Evolutionary conservation across 2,888 invertebrate genomes (phyloP).

Genomic region (Peribatodes rhomboidaria): DNA sequence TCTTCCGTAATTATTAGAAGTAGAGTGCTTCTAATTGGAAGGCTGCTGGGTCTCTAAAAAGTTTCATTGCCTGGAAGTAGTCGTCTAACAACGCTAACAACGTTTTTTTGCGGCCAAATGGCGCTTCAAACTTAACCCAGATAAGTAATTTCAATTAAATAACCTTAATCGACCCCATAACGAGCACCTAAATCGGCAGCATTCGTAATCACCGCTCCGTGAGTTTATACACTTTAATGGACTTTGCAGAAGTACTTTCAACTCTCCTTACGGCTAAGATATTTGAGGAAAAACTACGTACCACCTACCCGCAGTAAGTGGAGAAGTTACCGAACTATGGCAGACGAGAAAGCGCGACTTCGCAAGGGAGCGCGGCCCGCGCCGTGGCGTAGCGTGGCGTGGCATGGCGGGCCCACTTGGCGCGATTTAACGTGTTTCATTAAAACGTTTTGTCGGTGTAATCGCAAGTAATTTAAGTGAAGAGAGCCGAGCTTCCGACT

Average conservation of each 20-base stretch:
- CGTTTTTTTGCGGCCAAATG: conserved; percentile 57
- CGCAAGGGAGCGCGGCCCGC: conserved; percentile 46
- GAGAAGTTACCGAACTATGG: conserved; percentile 80
- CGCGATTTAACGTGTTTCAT: conserved; percentile 86
- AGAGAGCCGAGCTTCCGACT: conserved; percentile 86
- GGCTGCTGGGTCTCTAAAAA: conserved; percentile 3
- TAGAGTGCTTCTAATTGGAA: not conserved
- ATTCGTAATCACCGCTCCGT: conserved; percentile 81
- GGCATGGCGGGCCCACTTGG: conserved; percentile 74
- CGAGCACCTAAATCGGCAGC: conserved; percentile 79
- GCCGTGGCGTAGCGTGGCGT: conserved; percentile 39
- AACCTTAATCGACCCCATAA: conserved; percentile 77
- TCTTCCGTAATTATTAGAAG: not conserved
- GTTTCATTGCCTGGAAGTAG: conserved; percentile 5
- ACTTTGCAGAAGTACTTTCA: conserved; percentile 83
- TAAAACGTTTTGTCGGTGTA: conserved; percentile 86
- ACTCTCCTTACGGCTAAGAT: conserved; percentile 85
- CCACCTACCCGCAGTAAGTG: conserved; percentile 79
- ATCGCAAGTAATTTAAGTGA: conserved; percentile 86
- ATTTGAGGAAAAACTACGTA: conserved; percentile 85
- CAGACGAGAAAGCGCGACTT: conserved; percentile 53
- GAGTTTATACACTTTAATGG: conserved; percentile 85
- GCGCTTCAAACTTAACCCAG: conserved; percentile 36
- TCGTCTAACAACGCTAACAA: conserved; percentile 10
- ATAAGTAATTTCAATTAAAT: conserved; percentile 74